Base-by-base conservation (phyloP, 2,113 vertebrate species). In the Pogona vitticeps region DNA sequence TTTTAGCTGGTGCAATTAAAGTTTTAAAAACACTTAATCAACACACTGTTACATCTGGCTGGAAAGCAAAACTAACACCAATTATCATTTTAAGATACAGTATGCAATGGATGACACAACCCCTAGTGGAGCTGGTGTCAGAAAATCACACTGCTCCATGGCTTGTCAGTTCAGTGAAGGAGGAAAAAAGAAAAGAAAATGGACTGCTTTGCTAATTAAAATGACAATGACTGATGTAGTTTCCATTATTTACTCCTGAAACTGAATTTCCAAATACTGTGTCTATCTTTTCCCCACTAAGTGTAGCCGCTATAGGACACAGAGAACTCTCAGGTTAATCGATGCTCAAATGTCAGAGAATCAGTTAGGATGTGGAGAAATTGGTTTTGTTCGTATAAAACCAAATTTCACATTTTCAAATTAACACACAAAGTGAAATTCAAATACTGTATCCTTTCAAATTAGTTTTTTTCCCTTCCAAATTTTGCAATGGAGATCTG, bases 1-100 rank as follows among this genome's bases (percentile, higher is more conserved):
- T 95, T 95, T 89, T 79, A 92, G 95, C 91, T 85, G 71, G 78
- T 88, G 28, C 84, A 88, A 89, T 94, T 92, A 95, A 94, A 93
- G 72, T 79, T 84, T 82, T n/a, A 40, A 93, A 94, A 80, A 72
- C 63, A 88, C 80, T 92, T 92, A 46, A 90, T 94, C 88, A 93
- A 92, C 91, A 81, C 89, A 91, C 87, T 90, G 92, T 89, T 94
- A 91, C 33, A 82, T 89, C 61, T 90, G 42, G 83, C 75, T 79
- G 86, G 83, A 90, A 93, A 94, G 92, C 67, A 90, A 92, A 91
- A 83, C 0, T 63, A 90, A 36, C 36, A 90, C 63, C 88, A 91
- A 94, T 93, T 94, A 88, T 56, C 40, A 33, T 86, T 93, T 82
- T 88, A 91, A 92, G 85, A 88, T 86, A 70, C 3, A 81, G 23